These are phyloP conservation scores for Stylophora pistillata DNA, from an alignment of 64 coral and sea anemone species.

Conservation along the genomic window DNA sequence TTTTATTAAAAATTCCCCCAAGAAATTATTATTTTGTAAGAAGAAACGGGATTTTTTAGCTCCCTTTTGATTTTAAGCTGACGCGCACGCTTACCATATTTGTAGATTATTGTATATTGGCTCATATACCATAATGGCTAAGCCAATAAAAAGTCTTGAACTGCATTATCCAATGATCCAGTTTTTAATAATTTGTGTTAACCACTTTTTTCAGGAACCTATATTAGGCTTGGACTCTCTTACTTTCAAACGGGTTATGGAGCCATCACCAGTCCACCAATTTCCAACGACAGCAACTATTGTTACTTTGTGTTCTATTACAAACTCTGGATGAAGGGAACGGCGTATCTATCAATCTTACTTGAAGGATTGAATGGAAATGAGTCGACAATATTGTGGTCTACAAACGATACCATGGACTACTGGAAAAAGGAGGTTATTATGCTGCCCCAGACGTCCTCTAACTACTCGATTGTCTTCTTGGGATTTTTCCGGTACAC, in stretches of 20 bases:
- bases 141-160: too few relatives aligned
- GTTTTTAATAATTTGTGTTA: too few relatives aligned
- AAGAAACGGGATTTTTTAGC: too few relatives aligned
- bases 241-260: not conserved
- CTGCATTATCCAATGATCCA: too few relatives aligned
- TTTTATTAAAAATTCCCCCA: too few relatives aligned
- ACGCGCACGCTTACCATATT: too few relatives aligned
- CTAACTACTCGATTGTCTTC: constrained; percentile 5
- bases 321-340: not conserved
- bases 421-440: constrained; percentile 14
- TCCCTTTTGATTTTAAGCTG: too few relatives aligned
- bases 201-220: not conserved
- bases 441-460: not conserved
- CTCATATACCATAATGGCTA: too few relatives aligned
- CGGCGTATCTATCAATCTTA: not conserved
- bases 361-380: constrained; percentile 6
- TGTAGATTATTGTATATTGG: too few relatives aligned
- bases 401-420: not conserved
- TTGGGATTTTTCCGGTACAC: not conserved
- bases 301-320: constrained; percentile 24
- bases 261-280: not conserved
- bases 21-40: too few relatives aligned
- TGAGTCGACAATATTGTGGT: not conserved
- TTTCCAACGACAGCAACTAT: constrained; percentile 9
- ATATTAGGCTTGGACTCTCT: not conserved